Evolutionary conservation across 2,113 vertebrate species (phyloP), one percentile per base, ranked within the genome.

Genomic region (Poeciliopsis retropinna): DNA sequence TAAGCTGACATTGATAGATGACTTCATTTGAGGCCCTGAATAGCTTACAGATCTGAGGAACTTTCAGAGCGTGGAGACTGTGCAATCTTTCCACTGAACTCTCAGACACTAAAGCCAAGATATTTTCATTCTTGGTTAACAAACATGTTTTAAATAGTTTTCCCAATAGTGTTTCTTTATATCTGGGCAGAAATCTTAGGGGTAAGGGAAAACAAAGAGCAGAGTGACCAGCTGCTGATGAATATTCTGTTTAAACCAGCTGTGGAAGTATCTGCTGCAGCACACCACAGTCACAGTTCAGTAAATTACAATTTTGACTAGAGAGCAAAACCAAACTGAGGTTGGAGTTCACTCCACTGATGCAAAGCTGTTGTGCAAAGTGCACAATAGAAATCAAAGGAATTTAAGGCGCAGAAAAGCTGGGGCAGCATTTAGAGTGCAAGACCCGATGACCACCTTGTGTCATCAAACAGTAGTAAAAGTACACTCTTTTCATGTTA

Each of bases 1-100:
- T 90, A 89, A 79, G 60, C 71, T 88, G 86, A 90, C 88, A 84
- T 29, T 89, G 86, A 92, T 87, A 73, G 82, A 92, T 75, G 73
- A 68, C 81, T 90, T 85, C 88, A 91, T 92, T 90, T 90, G 80
- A 68, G 13, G 31, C 17, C 6, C 64, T 78, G 84, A 91, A 92
- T 78, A 57, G 62, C 74, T 76, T 88, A 80, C 65, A 79, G 83
- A 83, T 88, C 79, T 84, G 62, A 76, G 65, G 62, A 85, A 70
- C 80, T 84, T 87, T 78, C 72, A 67, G 68, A 80, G 81, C 67
- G 80, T 74, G 64, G 64, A 79, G 61, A 85, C 85, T 67, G 60
- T 31, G 67, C 47, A 68, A 67, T 85, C 72, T 60, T 67, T 83
- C 75, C 76, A 60, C 70, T 29, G 68, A 82, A 74, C 72, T 75